Evolutionary conservation across 2,113 vertebrate genomes (phyloP), one percentile per base, ranked within the genome.

Genomic region (Rhadina sibilatrix): DNA sequence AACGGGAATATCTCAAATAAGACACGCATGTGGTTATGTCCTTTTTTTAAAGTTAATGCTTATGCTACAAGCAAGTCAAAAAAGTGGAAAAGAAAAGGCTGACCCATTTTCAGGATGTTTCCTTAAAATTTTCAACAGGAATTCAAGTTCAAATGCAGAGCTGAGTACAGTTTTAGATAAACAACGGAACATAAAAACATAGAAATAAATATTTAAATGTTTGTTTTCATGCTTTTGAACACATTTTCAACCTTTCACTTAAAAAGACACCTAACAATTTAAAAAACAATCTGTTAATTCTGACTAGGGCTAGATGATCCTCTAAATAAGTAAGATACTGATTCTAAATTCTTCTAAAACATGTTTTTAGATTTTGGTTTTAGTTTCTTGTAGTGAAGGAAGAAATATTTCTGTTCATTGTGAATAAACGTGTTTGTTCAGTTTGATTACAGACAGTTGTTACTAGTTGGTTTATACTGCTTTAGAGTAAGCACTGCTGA

Each of bases 21-120:
- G 44, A 49, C 49, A 56, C 0, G 0, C 64, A 64, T 1, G 1
- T 38, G 17, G 40, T 79, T 47, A 50, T 31, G n/a, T n/a, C n/a
- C 20, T 83, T 61, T 83, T 85, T 72, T 25, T 8, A 11, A 90
- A 85, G 19, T 33, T 77, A 83, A 66, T 60, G 57, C 56, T 84
- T 89, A 59, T 11, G 9, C 46, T 52, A 17, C 35, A 49, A 54
- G 57, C 27, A 50, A 87, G 33, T 83, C 9, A 69, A 33, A 78
- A 91, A 59, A 12, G 40, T 46, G 12, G 40, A 54, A 52, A 50
- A 78, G 60, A 68, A 71, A 75, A 87, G 42, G 52, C 46, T 85
- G 79, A 52, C 44, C 27, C 31, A 40, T 22, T 72, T 83, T 83
- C 75, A 74, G 54, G n/a, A 53, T 50, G 33, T 46, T 92, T 72